Evolutionary conservation across 2,797 vertebrate species (phyloP).

Genomic region (Pygocentrus nattereri): DNA sequence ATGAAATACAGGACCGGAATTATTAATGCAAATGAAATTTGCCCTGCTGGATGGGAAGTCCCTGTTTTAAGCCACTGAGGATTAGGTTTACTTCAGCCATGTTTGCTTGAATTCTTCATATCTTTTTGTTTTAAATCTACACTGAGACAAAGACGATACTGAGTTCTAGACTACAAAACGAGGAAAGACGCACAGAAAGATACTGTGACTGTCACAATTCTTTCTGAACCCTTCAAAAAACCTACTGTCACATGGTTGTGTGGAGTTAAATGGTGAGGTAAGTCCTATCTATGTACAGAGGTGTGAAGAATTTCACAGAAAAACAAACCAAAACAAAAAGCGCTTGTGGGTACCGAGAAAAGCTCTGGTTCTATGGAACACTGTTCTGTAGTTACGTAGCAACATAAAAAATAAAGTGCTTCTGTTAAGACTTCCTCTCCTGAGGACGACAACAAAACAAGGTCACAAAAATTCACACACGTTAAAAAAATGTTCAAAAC

Average conservation of each 20-base stretch:
- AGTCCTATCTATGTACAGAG: slow-evolving; percentile 43
- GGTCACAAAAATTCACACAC: slow-evolving; percentile 74
- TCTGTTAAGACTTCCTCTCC: slow-evolving; percentile 85
- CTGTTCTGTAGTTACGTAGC: slow-evolving; percentile 77
- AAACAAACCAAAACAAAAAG: slow-evolving; percentile 23
- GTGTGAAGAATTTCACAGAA: slow-evolving; percentile 13
- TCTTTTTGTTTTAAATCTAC: slow-evolving; percentile 16
- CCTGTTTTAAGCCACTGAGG: slow-evolving; percentile 6
- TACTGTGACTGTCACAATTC: slow-evolving; percentile 37
- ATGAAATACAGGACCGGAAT: slow-evolving; percentile 35
- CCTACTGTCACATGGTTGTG: slow-evolving; percentile 27
- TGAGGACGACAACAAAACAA: slow-evolving; percentile 85
- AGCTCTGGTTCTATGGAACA: slow-evolving; percentile 72
- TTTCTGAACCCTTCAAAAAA: slow-evolving; percentile 26
- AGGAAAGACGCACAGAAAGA: slow-evolving; percentile 32
- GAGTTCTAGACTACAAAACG: slow-evolving; percentile 46
- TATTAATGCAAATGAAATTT: slow-evolving; percentile 22
- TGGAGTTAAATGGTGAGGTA: slow-evolving; percentile 27
- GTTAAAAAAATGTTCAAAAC: slow-evolving; percentile 60
- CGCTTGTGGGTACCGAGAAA: slow-evolving; percentile 22
- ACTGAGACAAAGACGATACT: slow-evolving; percentile 35
- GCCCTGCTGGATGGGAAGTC: slow-evolving; percentile 3
- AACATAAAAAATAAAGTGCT: slow-evolving; percentile 95
- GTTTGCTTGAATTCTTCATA: slow-evolving; percentile 53
- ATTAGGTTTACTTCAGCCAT: slow-evolving; percentile 42